These are phyloP conservation scores for Trachelus stipa DNA, from an alignment of 2,888 invertebrate genomes.

Conservation along the genomic window DNA sequence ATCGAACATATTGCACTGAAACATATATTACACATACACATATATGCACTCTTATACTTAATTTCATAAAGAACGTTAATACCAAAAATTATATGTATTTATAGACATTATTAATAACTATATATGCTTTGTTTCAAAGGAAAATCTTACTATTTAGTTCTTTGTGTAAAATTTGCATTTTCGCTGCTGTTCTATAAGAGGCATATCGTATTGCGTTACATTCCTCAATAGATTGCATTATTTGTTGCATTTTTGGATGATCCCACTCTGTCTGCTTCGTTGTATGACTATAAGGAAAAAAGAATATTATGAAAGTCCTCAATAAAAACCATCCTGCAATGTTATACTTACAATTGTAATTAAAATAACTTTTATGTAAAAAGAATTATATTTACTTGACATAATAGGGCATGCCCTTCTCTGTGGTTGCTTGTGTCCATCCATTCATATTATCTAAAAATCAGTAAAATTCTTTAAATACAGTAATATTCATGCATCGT, in stretches of 20 bases:
- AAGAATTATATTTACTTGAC: slow-evolving; percentile 67
- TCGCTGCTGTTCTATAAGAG: slow-evolving; percentile 81
- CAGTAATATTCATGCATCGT: neutral
- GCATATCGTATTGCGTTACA: slow-evolving; percentile 80
- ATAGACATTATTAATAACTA: slow-evolving; percentile 18
- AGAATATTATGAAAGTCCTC: slow-evolving; percentile 6
- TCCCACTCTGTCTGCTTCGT: slow-evolving; percentile 71
- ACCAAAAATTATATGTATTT: slow-evolving; percentile 8
- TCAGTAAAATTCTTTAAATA: neutral
- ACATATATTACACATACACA: slow-evolving; percentile 29
- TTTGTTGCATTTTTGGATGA: slow-evolving; percentile 72
- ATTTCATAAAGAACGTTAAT: slow-evolving; percentile 1
- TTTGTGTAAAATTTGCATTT: slow-evolving; percentile 74
- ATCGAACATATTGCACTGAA: slow-evolving; percentile 68
- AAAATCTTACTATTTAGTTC: slow-evolving; percentile 73
- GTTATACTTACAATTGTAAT: neutral
- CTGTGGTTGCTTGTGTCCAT: slow-evolving; percentile 73
- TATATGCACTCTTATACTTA: neutral
- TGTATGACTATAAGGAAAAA: slow-evolving; percentile 66
- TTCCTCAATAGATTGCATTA: slow-evolving; percentile 72
- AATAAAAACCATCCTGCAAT: neutral
- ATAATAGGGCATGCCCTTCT: slow-evolving; percentile 73
- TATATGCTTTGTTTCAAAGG: slow-evolving; percentile 5
- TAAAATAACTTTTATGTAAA: neutral
- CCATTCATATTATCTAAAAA: slow-evolving; percentile 27